Conservation (phyloP, 2,113 vertebrate genomes). For the Oryzias celebensis region DNA sequence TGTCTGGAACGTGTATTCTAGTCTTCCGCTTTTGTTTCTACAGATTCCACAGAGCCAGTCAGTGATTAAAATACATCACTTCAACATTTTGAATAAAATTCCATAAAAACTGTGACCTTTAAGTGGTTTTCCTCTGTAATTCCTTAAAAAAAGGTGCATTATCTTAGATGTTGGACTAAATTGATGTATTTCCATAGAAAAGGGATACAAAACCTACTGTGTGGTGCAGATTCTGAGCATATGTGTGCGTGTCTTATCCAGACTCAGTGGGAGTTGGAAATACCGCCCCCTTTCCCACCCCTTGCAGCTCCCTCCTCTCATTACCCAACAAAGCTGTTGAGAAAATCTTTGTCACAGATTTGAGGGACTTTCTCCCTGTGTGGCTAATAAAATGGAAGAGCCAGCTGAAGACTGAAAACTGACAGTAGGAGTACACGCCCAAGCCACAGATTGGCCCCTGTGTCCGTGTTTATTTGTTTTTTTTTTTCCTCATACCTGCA, state of each 20-base stretch:
- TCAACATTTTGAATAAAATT: too few relatives aligned
- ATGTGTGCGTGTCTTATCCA: conserved; percentile 59
- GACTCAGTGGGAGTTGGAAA: conserved; percentile 56
- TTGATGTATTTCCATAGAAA: neutral
- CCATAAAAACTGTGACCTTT: too few relatives aligned
- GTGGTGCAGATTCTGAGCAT: conserved; percentile 22
- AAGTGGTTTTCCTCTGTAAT: too few relatives aligned
- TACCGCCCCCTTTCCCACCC: conserved; percentile 3
- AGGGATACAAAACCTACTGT: neutral
- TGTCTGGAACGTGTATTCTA: too few relatives aligned
- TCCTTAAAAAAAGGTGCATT: too few relatives aligned
- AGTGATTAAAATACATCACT: too few relatives aligned
- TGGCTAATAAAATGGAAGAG: conserved; percentile 65
- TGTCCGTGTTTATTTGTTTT: neutral
- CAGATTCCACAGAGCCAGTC: too few relatives aligned
- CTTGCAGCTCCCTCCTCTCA: conserved; percentile 6
- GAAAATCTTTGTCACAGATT: conserved; percentile 62
- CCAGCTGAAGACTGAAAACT: conserved; percentile 53
- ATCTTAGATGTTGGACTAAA: too few relatives aligned
- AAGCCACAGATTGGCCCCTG: conserved; percentile 12
- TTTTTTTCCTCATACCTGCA: conserved; percentile 16
- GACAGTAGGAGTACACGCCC: conserved; percentile 36
- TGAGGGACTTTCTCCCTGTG: conserved; percentile 52
- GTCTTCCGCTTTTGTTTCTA: too few relatives aligned
- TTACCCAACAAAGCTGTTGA: conserved; percentile 54